A percentile compares a stretch with the other conserved stretches of the same genome.
Conservation (phyloP, 1,140 invertebrate genomes). For the Matsumurasca onukii region DNA sequence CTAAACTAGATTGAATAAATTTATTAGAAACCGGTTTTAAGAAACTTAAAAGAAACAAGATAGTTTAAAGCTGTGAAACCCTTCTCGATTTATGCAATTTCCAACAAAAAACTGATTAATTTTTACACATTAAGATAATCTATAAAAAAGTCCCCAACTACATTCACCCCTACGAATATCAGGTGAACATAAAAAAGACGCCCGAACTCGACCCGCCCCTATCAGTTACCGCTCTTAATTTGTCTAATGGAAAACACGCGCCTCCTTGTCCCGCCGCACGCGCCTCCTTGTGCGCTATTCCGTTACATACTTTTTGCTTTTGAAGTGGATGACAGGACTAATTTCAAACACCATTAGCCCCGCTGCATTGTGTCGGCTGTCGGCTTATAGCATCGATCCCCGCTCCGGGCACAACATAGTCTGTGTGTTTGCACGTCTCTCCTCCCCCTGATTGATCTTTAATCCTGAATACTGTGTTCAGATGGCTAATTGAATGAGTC, state of each 20-base stretch:
- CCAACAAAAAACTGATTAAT: too few relatives aligned
- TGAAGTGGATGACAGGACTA: constrained; percentile 26
- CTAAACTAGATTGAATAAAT: too few relatives aligned
- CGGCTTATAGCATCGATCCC: constrained; percentile 10
- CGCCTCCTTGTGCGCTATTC: constrained; percentile 18
- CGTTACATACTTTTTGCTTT: constrained; percentile 26
- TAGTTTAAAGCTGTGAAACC: too few relatives aligned
- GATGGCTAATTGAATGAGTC: constrained; percentile 17
- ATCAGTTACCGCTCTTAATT: constrained; percentile 25
- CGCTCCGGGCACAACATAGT: too few relatives aligned
- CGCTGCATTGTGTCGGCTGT: not conserved
- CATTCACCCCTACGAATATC: not conserved
- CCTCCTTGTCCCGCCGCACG: not conserved
- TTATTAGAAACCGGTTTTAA: too few relatives aligned
- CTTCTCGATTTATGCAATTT: too few relatives aligned
- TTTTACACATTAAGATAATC: too few relatives aligned
- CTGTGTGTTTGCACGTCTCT: constrained; percentile 7
- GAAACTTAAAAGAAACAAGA: too few relatives aligned
- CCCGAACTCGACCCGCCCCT: not conserved
- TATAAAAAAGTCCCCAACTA: too few relatives aligned
- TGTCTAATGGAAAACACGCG: constrained; percentile 7
- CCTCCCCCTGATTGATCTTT: constrained; percentile 19
- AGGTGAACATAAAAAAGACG: constrained; percentile 9
- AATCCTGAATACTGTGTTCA: constrained; percentile 15
- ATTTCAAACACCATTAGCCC: constrained; percentile 25